These are phyloP conservation scores for Sipunculus nudus DNA, from an alignment of 2,888 invertebrate species.

Conservation along the genomic window DNA sequence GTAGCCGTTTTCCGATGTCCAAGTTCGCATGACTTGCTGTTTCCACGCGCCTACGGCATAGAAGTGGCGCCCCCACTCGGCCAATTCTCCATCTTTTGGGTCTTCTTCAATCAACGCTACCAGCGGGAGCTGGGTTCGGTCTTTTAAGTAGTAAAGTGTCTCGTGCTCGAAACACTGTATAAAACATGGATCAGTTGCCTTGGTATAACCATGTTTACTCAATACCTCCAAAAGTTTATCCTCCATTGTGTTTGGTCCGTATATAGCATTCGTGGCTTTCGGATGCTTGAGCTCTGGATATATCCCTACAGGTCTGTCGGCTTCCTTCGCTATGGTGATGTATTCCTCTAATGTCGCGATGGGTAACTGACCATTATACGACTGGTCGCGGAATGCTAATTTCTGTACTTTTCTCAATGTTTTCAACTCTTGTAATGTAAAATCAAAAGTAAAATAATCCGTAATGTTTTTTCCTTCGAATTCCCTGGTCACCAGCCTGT, in stretches of 20 bases:
- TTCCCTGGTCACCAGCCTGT: not conserved
- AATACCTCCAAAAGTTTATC: conserved; percentile 4
- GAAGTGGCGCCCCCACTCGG: too few species aligned
- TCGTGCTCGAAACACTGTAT: conserved; percentile 11
- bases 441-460: conserved; percentile 17
- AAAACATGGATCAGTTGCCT: conserved; percentile 5
- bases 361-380: conserved; percentile 6
- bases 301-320: conserved; percentile 13
- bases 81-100: too few species aligned
- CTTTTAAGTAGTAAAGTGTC: not conserved
- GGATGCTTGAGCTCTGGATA: conserved; percentile 19
- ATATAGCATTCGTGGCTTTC: not conserved
- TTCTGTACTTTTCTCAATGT: not conserved
- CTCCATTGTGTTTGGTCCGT: conserved; percentile 1
- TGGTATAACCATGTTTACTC: conserved; percentile 3
- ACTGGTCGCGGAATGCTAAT: not conserved
- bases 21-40: not conserved
- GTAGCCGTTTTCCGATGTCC: too few species aligned
- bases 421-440: conserved; percentile 13
- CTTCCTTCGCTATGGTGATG: conserved; percentile 6
- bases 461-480: not conserved
- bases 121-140: not conserved
- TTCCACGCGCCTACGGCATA: conserved; percentile 8
- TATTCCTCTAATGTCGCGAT: conserved; percentile 11
- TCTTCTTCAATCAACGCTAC: conserved; percentile 10